Evolutionary conservation across 2,797 vertebrate species (phyloP), one percentile per base, ranked within the genome.

Genomic region (Scolopax rusticola): DNA sequence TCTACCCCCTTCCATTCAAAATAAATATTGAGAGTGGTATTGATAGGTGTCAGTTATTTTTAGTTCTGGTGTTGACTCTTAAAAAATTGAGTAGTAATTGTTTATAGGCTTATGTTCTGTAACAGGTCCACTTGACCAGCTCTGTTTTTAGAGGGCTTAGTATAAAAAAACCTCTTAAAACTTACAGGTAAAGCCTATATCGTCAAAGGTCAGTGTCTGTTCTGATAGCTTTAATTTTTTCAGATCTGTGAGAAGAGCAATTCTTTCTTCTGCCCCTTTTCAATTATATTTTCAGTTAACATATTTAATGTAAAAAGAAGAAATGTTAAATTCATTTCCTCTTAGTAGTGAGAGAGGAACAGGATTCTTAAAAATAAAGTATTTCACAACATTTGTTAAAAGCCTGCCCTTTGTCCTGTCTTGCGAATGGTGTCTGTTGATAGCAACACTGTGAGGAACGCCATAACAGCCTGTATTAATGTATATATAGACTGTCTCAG

Each of bases 271-370:
- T 84, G 15, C 19, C 4, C 5, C 14, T 75, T 65, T 30, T 43
- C 43, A 77, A 68, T 59, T 68, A 21, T 63, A 32, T 89, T 65
- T 83, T 54, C 50, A 59, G 53, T 75, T 83, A 80, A 36, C 25
- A 76, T 82, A 75, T 79, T 92, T 82, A 13, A 45, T 56, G 15
- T 70, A 53, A 92, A 95, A 96, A 69, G 90, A 87, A 97, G 90
- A 96, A 96, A 96, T 68, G 65, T 77, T 95, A 45, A 92, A 87
- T 95, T 92, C 43, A 40, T 96, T 96, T 97, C 93, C 95, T 94
- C 87, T 94, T 83, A 65, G 32, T 60, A 87, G 50, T 57, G 69
- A 79, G 81, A 93, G 84, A 86, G 95, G 96, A 96, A 96, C 84
- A 88, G 45, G 19, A 65, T 81, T 97, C 78, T 94, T 89, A 89